Base-by-base conservation (phyloP, 2,797 vertebrate species). In the Onychomys leucogaster region DNA sequence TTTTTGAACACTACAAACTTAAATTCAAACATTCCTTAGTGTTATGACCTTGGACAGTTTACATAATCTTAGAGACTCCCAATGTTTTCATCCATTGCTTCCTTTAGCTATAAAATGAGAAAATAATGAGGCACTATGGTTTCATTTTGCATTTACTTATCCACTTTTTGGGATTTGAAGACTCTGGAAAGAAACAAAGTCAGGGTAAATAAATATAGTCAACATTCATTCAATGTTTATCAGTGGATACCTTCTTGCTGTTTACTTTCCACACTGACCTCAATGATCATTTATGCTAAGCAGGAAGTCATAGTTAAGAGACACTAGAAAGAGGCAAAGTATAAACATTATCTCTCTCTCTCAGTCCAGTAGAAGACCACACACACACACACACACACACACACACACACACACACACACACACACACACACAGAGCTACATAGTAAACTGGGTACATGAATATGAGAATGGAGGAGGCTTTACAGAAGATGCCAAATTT, bases 121-220 rank as follows among this genome's bases (percentile, higher is more conserved):
- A 27, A 57, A 5, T 59, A 65, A 81, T 23, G 67, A 91, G 49
- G 27, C 4, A 25, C 43, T 52, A 14, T 27, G 21, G 49, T 25
- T 67, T 67, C 87, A 12, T 77, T 86, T 94, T 88, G 21, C 23
- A 88, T 85, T 97, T 92, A 21, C 25, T 55, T 76, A 90, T 23
- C 17, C 21, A 57, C 57, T 75, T 90, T 41, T 73, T 78, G 16
- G 71, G 6, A 37, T 73, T 76, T 81, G 59, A 90, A 65, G 59
- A 2, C 10, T 84, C 17, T 76, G 43, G 52, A 87, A 92, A 55
- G 46, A 87, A 80, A 37, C 43, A 14, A 55, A 94, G 83, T 19
- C 87, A 34, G 37, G 14, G 11, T 59, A 76, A 78, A 71, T 41
- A 94, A 61, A 71, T 57, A 71, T n/a, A 80, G n/a, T 57, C 43